These are phyloP conservation scores for Pachyuromys duprasi DNA, from an alignment of 2,797 vertebrate species.

Conservation along the genomic window DNA sequence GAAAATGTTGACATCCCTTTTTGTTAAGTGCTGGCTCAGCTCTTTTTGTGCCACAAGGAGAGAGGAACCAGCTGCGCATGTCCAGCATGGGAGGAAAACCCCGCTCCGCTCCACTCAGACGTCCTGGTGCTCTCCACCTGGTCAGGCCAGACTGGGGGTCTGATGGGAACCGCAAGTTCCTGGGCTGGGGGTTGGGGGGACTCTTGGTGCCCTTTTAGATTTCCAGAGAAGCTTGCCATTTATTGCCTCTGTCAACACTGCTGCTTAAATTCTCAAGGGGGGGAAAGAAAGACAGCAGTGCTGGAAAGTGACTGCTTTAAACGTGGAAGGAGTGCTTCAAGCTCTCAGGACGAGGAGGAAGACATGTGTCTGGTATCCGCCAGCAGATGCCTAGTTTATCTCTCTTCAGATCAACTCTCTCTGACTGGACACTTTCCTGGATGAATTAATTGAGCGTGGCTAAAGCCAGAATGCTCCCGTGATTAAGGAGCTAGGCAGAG, in stretches of 20 bases:
- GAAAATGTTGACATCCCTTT: conserved; percentile 79
- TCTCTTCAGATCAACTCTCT: conserved; percentile 88
- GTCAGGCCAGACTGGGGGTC: background rate
- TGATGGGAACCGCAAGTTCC: background rate
- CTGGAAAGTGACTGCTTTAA: conserved; percentile 80
- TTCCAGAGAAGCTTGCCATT: background rate
- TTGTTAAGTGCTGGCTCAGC: conserved; percentile 76
- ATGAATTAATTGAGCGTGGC: conserved; percentile 90
- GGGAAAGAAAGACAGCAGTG: background rate
- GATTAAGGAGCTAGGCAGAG: conserved; percentile 85
- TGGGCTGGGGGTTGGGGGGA: too few relatives aligned
- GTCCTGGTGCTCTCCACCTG: background rate
- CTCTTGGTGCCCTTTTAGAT: background rate
- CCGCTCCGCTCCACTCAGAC: background rate
- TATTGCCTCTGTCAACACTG: background rate
- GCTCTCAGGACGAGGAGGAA: conserved; percentile 82
- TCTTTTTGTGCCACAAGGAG: conserved; percentile 55
- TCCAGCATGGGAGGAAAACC: background rate
- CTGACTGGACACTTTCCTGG: conserved; percentile 87
- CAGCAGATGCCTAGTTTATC: conserved; percentile 88
- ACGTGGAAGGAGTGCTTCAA: conserved; percentile 78
- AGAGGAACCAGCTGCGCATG: conserved; percentile 59
- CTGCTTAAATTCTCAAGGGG: conserved; percentile 72
- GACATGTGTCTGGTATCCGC: conserved; percentile 82
- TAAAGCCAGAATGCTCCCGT: conserved; percentile 87